A percentile compares a stretch with the other conserved stretches of the same genome.
Evolutionary conservation across 2,797 vertebrate species (phyloP).

Genomic region (Babyrousa celebensis): DNA sequence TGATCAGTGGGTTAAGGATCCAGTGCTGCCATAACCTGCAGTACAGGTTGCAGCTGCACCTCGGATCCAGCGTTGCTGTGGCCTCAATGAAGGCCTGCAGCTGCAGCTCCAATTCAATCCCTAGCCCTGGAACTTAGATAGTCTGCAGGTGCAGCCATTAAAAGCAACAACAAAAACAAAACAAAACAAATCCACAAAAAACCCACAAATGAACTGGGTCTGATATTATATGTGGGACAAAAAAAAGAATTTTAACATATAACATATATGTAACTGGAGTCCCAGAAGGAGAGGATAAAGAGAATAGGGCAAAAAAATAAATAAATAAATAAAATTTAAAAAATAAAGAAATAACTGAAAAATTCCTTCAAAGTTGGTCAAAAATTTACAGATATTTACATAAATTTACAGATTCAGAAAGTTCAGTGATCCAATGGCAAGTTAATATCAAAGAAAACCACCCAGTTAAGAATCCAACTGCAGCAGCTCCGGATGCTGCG

Average conservation of each 20-base stretch:
- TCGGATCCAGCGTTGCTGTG: no score
- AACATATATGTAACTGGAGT: neutral
- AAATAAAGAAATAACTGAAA: neutral
- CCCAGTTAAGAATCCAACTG: neutral
- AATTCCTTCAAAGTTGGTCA: neutral
- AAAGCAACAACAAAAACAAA: no score
- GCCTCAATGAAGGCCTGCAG: no score
- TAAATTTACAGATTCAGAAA: constrained; percentile 21
- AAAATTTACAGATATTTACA: neutral
- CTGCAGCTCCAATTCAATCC: no score
- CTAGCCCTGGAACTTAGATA: no score
- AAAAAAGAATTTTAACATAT: neutral
- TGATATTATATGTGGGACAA: neutral
- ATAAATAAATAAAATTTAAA: neutral
- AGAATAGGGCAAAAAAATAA: neutral
- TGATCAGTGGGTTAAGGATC: no score
- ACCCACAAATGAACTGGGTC: neutral
- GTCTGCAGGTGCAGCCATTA: no score
- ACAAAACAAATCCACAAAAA: no score
- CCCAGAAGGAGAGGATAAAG: neutral
- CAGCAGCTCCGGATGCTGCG: no score
- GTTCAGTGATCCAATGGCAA: neutral
- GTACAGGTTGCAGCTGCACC: no score
- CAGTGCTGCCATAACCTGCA: no score
- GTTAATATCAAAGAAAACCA: neutral